Conservation (phyloP, 2,113 vertebrate species). For the Neodon shergylaensis region DNA sequence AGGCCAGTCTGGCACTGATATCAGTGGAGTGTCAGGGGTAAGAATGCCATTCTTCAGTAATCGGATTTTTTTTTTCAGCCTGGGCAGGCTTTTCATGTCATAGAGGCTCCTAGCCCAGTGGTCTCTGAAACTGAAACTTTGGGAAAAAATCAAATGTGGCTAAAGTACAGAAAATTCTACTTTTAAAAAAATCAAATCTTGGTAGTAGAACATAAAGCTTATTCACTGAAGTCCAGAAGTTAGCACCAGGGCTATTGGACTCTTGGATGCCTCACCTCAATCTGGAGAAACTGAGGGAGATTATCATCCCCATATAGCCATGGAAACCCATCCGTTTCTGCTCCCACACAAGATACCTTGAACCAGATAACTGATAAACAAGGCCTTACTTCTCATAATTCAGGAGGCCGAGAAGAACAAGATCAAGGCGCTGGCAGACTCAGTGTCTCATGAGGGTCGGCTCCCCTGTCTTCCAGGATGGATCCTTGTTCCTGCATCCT, state of each 20-base stretch:
- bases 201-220: constrained; percentile 15
- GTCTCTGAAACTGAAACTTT: neutral
- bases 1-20: neutral
- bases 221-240: neutral
- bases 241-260: neutral
- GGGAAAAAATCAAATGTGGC: neutral
- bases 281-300: neutral
- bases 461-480: neutral
- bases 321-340: neutral
- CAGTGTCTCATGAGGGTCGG: neutral
- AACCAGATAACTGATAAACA: neutral
- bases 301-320: neutral
- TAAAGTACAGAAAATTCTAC: neutral
- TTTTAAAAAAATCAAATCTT: neutral
- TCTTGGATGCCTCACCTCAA: neutral
- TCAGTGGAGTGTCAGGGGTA: neutral
- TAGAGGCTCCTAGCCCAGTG: neutral
- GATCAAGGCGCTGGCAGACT: neutral
- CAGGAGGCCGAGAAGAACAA: neutral
- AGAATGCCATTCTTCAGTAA: neutral
- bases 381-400: neutral
- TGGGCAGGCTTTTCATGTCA: neutral
- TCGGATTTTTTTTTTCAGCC: neutral
- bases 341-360: neutral
- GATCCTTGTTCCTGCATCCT: neutral